Evolutionary conservation across 1,140 invertebrate species (phyloP).

Genomic region (Bombus waltoni): DNA sequence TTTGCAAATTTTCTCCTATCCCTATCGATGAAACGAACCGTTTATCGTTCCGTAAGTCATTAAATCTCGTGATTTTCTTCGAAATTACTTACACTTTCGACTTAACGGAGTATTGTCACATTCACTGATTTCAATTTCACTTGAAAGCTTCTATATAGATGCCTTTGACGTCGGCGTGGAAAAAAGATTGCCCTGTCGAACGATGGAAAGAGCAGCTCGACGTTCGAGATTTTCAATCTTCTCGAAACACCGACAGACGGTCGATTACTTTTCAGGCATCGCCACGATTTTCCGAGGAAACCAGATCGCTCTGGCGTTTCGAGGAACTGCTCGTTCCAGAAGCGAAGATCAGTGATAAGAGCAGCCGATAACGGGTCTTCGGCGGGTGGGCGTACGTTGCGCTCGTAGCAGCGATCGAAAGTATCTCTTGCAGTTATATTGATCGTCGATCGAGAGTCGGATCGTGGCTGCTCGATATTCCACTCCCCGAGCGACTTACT

Average conservation of each 20-base stretch:
- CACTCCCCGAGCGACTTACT: background rate
- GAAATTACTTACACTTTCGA: background rate
- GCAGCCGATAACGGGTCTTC: conserved; percentile 61
- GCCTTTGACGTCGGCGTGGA: background rate
- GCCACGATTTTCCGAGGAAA: conserved; percentile 52
- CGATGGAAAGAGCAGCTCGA: too few relatives aligned
- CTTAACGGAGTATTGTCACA: background rate
- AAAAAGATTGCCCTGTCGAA: background rate
- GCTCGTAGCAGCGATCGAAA: conserved; percentile 61
- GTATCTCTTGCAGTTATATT: conserved; percentile 62
- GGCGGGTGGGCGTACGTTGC: conserved; percentile 62
- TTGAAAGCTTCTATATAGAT: background rate
- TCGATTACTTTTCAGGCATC: conserved; percentile 6
- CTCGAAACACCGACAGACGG: background rate
- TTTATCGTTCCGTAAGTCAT: background rate
- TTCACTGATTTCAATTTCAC: background rate
- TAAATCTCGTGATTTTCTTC: background rate
- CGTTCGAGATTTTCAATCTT: background rate
- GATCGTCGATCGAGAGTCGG: conserved; percentile 67
- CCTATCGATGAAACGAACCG: background rate
- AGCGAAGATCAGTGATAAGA: conserved; percentile 64
- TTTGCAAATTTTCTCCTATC: background rate
- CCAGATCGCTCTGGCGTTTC: conserved; percentile 53
- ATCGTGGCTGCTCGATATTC: conserved; percentile 17
- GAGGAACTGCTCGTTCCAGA: conserved; percentile 52